A percentile compares a stretch with the other conserved stretches of the same genome.
Evolutionary conservation across 2,888 invertebrate genomes (phyloP).

Genomic region (Nyleta sp.): DNA sequence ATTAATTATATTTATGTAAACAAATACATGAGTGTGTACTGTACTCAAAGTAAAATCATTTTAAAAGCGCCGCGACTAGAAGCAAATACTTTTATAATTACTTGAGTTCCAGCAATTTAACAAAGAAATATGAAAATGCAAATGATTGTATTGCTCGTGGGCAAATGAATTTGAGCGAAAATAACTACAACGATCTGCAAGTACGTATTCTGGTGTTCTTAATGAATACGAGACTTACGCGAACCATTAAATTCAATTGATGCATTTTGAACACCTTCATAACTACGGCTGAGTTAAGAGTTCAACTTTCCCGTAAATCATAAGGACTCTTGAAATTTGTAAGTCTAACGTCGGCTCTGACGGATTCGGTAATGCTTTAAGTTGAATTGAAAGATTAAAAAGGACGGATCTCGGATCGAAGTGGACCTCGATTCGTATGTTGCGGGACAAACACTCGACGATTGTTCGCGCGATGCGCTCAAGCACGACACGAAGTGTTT

Average conservation of each 20-base stretch:
- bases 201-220: slow-evolving; percentile 16
- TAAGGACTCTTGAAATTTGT: slow-evolving; percentile 37
- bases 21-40: background rate
- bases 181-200: background rate
- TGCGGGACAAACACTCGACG: slow-evolving; percentile 1
- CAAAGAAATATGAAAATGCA: background rate
- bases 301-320: slow-evolving; percentile 41
- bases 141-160: background rate
- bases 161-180: slow-evolving; percentile 6
- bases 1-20: slow-evolving; percentile 16
- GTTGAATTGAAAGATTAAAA: slow-evolving; percentile 32
- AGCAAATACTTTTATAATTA: too few relatives aligned
- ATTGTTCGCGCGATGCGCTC: slow-evolving; percentile 16
- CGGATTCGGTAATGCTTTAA: slow-evolving; percentile 26
- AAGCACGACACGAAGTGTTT: slow-evolving; percentile 3
- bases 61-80: too few relatives aligned
- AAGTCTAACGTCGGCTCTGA: slow-evolving; percentile 32
- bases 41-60: too few relatives aligned
- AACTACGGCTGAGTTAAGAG: slow-evolving; percentile 38
- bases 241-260: slow-evolving; percentile 46
- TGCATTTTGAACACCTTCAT: slow-evolving; percentile 44
- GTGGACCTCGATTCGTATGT: slow-evolving; percentile 14
- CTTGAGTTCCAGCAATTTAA: background rate
- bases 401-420: slow-evolving; percentile 2
- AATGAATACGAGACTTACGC: slow-evolving; percentile 28